Conservation (phyloP, 2,113 vertebrate species). For the Hystrix brachyura region DNA sequence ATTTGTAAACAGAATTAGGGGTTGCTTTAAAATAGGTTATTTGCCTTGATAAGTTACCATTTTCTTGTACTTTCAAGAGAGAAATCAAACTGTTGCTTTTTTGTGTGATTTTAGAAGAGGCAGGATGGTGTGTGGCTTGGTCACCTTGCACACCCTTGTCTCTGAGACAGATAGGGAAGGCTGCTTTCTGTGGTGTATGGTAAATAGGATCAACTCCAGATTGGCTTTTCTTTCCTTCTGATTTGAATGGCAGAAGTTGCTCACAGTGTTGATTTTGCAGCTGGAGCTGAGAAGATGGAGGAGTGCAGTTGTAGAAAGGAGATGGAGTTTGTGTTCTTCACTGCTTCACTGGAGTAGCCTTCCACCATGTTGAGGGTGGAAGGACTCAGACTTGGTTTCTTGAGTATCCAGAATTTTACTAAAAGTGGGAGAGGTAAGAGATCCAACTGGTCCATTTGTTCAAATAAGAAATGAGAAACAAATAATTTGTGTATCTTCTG, state of each 20-base stretch:
- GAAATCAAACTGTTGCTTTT: neutral
- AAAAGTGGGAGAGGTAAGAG: neutral
- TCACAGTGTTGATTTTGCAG: neutral
- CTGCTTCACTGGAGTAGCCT: neutral
- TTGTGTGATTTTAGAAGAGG: conserved; percentile 21
- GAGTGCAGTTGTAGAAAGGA: neutral
- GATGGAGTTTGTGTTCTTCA: neutral
- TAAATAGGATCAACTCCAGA: neutral
- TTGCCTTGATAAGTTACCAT: neutral
- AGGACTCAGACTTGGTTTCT: neutral
- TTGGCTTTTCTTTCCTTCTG: neutral
- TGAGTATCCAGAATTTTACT: neutral
- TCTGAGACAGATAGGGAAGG: neutral
- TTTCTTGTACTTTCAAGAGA: neutral
- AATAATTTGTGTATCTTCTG: neutral
- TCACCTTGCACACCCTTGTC: neutral
- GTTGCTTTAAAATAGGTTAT: neutral
- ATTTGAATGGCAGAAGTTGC: neutral
- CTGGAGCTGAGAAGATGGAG: neutral
- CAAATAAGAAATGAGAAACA: conserved; percentile 18
- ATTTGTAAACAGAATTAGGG: conserved; percentile 39
- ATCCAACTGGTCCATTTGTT: neutral
- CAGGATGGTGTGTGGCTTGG: neutral
- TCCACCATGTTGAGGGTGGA: neutral
- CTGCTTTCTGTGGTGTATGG: neutral